Base-by-base conservation (phyloP, 2,888 invertebrate species). In the Eulithis prunata region DNA sequence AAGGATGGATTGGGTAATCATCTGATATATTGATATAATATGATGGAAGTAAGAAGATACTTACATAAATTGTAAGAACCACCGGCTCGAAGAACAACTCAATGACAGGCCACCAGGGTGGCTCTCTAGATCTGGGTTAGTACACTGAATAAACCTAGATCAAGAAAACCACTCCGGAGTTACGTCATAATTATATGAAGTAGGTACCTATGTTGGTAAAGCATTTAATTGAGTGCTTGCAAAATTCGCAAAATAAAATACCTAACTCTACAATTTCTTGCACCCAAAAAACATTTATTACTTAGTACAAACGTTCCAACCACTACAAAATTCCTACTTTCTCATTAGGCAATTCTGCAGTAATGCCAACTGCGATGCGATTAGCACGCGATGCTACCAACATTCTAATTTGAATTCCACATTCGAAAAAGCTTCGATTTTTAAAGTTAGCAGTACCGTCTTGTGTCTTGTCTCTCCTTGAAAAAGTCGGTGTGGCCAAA, bases 351-450 rank as follows among this genome's bases (percentile, higher is more conserved):
- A 54, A 59, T 62, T 62, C 65, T 43, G 38, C 59, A 57, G 65
- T 62, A 65, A 57, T 69, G 62, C 59, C 57, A 63, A 66, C 66
- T 57, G 73, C 62, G 70, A 69, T 65, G 57, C 72, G 77, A 77
- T 78, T 74, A 73, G 75, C 78, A 77, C 78, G 79, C 79, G 69
- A 79, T 69, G 71, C 71, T 71, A 72, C 71, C 73, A 77, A 77
- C 75, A 75, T 79, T 76, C 78, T 73, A 75, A 79, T 76, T 78
- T 73, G 62, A 62, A 66, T 66, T 69, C 59, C 56, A 57, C 68
- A 59, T 56, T 59, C 55, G 38, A 46, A 32, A 32, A 13, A 21
- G 32, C 45, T 10, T 11, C 2, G 43, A 12, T 52, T 51, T 41
- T n/a, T n/a, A 5, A 45, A 28, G n/a, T 46, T 52, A 38, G 36